These are phyloP conservation scores for Lerema accius DNA, from an alignment of 1,140 invertebrate species.

Conservation along the genomic window DNA sequence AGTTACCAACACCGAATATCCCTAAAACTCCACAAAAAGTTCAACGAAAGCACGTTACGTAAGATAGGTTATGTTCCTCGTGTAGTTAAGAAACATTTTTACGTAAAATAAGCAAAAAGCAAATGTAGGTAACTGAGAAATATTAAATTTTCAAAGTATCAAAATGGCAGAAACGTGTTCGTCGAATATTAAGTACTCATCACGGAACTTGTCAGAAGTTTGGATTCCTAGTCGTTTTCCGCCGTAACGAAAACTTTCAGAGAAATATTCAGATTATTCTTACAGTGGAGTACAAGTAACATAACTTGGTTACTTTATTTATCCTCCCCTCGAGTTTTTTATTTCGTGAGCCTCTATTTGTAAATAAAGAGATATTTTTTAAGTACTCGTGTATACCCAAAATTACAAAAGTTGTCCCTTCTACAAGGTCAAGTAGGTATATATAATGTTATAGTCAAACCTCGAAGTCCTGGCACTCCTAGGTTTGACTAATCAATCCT, in stretches of 20 bases:
- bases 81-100: conserved; percentile 2
- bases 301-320: background rate
- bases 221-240: conserved; percentile 16
- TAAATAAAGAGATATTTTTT: too few species aligned
- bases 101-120: conserved; percentile 10
- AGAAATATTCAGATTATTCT: conserved; percentile 13
- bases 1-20: too few species aligned
- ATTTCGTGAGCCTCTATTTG: too few species aligned
- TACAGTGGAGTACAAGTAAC: background rate
- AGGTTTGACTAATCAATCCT: too few species aligned
- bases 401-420: too few species aligned
- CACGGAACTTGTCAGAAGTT: conserved; percentile 27
- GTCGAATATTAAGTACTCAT: conserved; percentile 29
- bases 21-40: too few species aligned
- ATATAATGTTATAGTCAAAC: too few species aligned
- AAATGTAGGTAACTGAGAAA: conserved; percentile 11
- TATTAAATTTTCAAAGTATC: conserved; percentile 29
- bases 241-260: conserved; percentile 15
- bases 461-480: too few species aligned
- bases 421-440: too few species aligned
- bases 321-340: background rate
- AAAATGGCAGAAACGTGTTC: conserved; percentile 31
- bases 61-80: too few species aligned
- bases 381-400: too few species aligned
- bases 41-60: too few species aligned